phyloP scores from a whole-genome alignment of 2,113 vertebrate species.

The Nothobranchius furzeri region DNA sequence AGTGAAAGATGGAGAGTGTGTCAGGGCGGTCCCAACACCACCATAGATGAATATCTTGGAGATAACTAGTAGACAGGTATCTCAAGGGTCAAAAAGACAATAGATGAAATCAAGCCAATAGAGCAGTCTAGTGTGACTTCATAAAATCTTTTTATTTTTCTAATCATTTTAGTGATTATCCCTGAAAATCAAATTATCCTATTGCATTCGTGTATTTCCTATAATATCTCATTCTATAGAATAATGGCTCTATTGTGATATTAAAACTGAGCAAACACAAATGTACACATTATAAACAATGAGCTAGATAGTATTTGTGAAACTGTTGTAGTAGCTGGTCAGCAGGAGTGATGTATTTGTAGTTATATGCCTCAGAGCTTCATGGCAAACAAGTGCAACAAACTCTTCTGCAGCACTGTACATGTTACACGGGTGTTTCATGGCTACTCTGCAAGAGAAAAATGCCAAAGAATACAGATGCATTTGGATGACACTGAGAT shows the following conservation, averaged over 20 bases:
- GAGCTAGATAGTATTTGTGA: no score
- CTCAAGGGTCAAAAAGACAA: constrained; percentile 27
- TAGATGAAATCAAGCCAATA: background rate
- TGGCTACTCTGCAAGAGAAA: background rate
- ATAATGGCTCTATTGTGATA: no score
- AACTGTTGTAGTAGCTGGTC: no score
- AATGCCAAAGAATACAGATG: background rate
- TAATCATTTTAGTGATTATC: background rate
- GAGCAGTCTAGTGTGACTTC: no score
- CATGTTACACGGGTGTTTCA: constrained; percentile 8
- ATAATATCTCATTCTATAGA: background rate
- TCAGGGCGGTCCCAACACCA: constrained; percentile 39
- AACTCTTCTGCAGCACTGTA: constrained; percentile 1
- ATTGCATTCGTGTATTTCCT: no score
- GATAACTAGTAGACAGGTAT: constrained; percentile 31
- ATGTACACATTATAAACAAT: no score
- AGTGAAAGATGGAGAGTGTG: constrained; percentile 38
- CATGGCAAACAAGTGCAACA: no score
- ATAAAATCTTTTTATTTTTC: no score
- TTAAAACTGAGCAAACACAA: no score
- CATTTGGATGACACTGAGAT: constrained; percentile 19
- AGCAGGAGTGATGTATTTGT: no score
- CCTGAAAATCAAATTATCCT: background rate
- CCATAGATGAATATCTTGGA: constrained; percentile 53
- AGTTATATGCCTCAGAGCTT: no score